These are phyloP conservation scores for Amyelois transitella DNA, from an alignment of 1,140 invertebrate species.

Conservation along the genomic window DNA sequence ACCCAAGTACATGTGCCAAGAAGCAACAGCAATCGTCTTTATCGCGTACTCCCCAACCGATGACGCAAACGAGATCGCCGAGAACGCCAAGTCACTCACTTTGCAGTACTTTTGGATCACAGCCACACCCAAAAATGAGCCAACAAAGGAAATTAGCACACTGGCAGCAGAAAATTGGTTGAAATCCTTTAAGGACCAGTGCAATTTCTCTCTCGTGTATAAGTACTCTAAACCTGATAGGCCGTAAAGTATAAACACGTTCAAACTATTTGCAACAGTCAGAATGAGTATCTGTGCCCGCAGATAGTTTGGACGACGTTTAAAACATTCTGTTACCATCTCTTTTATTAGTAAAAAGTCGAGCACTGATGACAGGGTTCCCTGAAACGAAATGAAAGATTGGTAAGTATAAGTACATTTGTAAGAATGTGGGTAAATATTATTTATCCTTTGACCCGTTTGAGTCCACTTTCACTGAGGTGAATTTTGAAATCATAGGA, in stretches of 20 bases:
- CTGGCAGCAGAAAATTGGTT: slow-evolving; percentile 61
- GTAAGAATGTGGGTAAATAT: too few relatives aligned
- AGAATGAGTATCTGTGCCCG: not conserved
- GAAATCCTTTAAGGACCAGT: slow-evolving; percentile 77
- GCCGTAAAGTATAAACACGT: slow-evolving; percentile 69
- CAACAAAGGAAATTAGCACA: slow-evolving; percentile 48
- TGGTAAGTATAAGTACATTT: not conserved
- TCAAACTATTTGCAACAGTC: not conserved
- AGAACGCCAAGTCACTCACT: slow-evolving; percentile 38
- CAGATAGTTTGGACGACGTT: not conserved
- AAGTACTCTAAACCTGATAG: slow-evolving; percentile 72
- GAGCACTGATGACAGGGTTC: not conserved
- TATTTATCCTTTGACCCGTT: too few relatives aligned
- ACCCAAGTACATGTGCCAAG: slow-evolving; percentile 78
- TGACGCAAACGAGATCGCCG: slow-evolving; percentile 38
- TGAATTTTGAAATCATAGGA: too few relatives aligned
- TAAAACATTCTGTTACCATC: slow-evolving; percentile 3
- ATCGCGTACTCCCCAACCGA: slow-evolving; percentile 49
- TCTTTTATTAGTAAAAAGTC: not conserved
- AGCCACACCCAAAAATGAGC: slow-evolving; percentile 56
- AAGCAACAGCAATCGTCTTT: slow-evolving; percentile 63
- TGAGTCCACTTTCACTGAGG: too few relatives aligned
- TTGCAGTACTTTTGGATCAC: slow-evolving; percentile 59
- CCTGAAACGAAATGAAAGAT: slow-evolving; percentile 8
- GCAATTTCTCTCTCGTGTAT: slow-evolving; percentile 77